Evolutionary conservation across 2,797 vertebrate genomes (phyloP).

Genomic region (Cirrhinus molitorella): DNA sequence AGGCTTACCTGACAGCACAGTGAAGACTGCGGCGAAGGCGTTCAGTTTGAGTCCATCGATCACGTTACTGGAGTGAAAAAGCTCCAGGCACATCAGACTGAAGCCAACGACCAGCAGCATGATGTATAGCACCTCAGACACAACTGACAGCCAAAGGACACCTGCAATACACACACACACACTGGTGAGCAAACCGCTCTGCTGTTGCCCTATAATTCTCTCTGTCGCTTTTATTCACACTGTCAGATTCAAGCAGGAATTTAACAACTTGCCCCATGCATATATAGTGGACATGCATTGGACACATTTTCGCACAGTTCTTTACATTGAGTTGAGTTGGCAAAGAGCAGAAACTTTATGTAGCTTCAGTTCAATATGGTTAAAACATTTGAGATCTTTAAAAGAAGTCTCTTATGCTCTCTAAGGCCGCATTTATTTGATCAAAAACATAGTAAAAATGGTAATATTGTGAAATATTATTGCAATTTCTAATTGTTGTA

Average conservation of each 20-base stretch:
- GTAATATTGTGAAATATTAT: no score
- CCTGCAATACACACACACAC: constrained; percentile 76
- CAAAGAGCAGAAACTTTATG: constrained; percentile 1
- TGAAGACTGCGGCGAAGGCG: constrained; percentile 97
- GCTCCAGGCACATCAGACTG: constrained; percentile 97
- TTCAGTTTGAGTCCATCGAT: constrained; percentile 97
- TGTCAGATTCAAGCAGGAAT: not conserved
- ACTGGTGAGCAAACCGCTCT: constrained; percentile 37
- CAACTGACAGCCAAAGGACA: constrained; percentile 95
- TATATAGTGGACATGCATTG: not conserved
- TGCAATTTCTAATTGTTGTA: no score
- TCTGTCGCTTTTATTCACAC: constrained; percentile 45
- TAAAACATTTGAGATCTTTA: no score
- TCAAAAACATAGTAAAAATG: no score
- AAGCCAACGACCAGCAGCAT: constrained; percentile 94
- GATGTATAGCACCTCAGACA: constrained; percentile 95
- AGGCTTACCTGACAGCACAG: constrained; percentile 90
- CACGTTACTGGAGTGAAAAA: constrained; percentile 94
- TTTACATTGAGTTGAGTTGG: not conserved
- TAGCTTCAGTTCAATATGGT: no score
- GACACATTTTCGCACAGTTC: not conserved
- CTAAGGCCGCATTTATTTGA: no score
- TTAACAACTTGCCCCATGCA: constrained; percentile 5
- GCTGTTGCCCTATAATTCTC: constrained; percentile 39
- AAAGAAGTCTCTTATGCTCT: no score